Percentiles rank a stretch among this genome's conserved stretches.
Evolutionary conservation across 2,113 vertebrate genomes (phyloP).

Genomic region (Pygoscelis adeliae): DNA sequence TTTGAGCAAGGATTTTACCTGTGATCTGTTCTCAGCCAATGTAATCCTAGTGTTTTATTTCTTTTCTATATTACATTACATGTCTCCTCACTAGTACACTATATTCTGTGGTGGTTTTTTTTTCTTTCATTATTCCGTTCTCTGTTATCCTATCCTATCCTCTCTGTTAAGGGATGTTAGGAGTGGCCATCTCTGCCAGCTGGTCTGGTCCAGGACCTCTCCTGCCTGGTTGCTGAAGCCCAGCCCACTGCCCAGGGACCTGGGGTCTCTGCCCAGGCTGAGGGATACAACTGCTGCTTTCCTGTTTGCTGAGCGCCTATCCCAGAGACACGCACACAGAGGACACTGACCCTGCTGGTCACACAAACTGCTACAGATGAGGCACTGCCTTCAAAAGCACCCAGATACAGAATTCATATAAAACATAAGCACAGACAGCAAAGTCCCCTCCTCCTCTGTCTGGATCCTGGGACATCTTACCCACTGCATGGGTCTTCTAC

Average conservation of each 20-base stretch:
- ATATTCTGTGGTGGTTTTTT: background rate
- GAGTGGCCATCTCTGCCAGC: background rate
- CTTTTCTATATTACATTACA: background rate
- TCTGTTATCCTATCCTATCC: background rate
- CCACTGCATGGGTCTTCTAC: background rate
- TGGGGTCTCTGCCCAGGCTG: background rate
- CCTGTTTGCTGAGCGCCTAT: background rate
- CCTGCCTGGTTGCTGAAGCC: background rate
- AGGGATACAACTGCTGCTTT: background rate
- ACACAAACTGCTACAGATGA: background rate
- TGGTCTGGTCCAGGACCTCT: background rate
- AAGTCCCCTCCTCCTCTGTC: background rate
- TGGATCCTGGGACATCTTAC: background rate
- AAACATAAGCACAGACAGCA: background rate
- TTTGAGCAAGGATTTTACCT: background rate
- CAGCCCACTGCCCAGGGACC: background rate
- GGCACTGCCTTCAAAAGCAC: background rate
- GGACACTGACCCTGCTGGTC: background rate
- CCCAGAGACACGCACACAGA: background rate
- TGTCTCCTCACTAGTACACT: background rate
- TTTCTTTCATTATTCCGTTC: background rate
- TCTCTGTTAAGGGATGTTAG: background rate
- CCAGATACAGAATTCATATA: background rate
- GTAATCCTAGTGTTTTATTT: background rate
- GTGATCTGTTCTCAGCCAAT: background rate